phyloP scores from a whole-genome alignment of 2,888 invertebrate species.

The Lasius platythorax region DNA sequence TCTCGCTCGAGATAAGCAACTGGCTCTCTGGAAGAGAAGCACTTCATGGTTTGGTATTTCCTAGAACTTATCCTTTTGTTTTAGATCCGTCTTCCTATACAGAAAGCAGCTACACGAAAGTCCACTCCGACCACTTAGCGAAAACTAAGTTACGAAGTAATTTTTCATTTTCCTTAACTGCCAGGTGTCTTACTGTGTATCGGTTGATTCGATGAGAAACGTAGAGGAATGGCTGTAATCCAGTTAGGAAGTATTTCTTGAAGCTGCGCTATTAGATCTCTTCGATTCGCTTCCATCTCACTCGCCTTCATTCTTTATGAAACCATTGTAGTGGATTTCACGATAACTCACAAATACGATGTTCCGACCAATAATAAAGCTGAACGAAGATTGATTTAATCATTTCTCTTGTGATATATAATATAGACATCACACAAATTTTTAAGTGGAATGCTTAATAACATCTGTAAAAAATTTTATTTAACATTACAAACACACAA shows the following conservation, averaged over 20 bases:
- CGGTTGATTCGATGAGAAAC: constrained; percentile 58
- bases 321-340: constrained; percentile 43
- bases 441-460: neutral
- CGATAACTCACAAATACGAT: constrained; percentile 32
- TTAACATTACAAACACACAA: neutral
- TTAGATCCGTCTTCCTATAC: constrained; percentile 50
- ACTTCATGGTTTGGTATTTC: constrained; percentile 49
- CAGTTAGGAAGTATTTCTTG: constrained; percentile 58
- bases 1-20: constrained; percentile 34
- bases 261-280: constrained; percentile 60
- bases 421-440: neutral
- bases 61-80: constrained; percentile 54
- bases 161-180: constrained; percentile 61
- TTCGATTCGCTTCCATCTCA: constrained; percentile 48
- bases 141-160: constrained; percentile 60
- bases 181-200: constrained; percentile 55
- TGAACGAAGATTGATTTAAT: constrained; percentile 23
- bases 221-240: constrained; percentile 57
- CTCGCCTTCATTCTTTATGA: constrained; percentile 34
- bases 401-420: neutral
- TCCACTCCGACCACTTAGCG: constrained; percentile 58
- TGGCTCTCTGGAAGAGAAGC: constrained; percentile 13
- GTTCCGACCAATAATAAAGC: constrained; percentile 1
- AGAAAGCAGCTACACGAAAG: constrained; percentile 52
- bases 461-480: neutral